phyloP scores from a whole-genome alignment of 2,888 invertebrate species.

The Rhingia rostrata region DNA sequence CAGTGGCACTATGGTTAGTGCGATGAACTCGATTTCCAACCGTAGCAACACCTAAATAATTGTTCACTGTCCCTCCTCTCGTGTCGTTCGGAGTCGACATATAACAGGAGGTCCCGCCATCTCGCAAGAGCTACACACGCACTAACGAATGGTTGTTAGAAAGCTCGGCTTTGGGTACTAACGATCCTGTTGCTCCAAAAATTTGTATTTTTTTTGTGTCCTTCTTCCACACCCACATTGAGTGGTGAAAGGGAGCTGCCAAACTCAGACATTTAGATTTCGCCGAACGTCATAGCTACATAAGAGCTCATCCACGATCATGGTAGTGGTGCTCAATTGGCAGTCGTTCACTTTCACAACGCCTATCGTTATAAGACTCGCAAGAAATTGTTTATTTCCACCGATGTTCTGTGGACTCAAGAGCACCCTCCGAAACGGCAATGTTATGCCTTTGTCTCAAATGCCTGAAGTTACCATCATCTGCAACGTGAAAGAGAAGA shows the following conservation, averaged over 20 bases:
- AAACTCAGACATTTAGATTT: conserved; percentile 97
- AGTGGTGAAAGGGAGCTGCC: conserved; percentile 99
- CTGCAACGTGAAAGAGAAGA: conserved; percentile 99
- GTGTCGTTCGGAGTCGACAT: too few relatives aligned
- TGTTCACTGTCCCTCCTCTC: too few relatives aligned
- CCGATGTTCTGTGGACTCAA: conserved; percentile 99
- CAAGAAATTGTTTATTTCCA: conserved; percentile 98
- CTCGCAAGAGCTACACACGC: too few relatives aligned
- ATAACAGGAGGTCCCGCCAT: too few relatives aligned
- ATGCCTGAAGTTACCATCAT: conserved; percentile 99
- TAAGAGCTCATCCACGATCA: conserved; percentile 99
- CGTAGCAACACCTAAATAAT: too few relatives aligned
- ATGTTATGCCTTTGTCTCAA: conserved; percentile 98
- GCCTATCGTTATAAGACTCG: conserved; percentile 98
- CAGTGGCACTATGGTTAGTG: too few relatives aligned
- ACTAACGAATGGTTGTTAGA: too few relatives aligned
- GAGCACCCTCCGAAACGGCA: conserved; percentile 92
- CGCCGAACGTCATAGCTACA: conserved; percentile 99
- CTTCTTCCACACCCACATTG: conserved; percentile 98
- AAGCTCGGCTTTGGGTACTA: too few relatives aligned
- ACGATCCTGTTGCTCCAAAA: too few relatives aligned
- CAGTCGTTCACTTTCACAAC: conserved; percentile 98
- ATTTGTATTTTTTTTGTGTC: too few relatives aligned
- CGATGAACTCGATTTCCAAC: too few relatives aligned
- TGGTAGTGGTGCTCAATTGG: conserved; percentile 98